Evolutionary conservation across 1,140 invertebrate species (phyloP), one percentile per base, ranked within the genome.

Genomic region (Trichonephila clavipes): DNA sequence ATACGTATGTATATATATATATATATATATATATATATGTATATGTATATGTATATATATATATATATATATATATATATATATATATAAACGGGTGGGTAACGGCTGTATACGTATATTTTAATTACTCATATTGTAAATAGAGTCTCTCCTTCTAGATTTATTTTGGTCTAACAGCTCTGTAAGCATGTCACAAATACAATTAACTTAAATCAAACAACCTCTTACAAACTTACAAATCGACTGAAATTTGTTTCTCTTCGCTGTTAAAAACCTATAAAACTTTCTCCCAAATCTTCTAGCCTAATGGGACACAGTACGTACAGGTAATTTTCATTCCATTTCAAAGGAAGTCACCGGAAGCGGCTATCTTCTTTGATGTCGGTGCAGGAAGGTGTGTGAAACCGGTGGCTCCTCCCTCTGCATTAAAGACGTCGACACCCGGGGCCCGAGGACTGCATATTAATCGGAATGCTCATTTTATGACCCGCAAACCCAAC

Each of bases 331-430:
- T 10, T 69, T 66, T 28, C n/a, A 69, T 69, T 69, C 34, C 72
- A 24, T 77, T 64, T 28, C 28, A 12, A 77, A 77, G 18, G 72
- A 77, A 40, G 28, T 34, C 72, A 40, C 72, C 72, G 72, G 72
- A 77, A 77, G 72, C 72, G 72, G 72, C 28, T 10, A 18, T 40
- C 28, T 77, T 40, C 72, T 77, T 77, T 77, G 72, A 77, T 77
- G 72, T 77, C 34, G 3, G 24, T 18, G 72, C 12, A 77, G 72
- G 72, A 34, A 77, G 72, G 72, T 34, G 72, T 77, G 72, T 19
- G 72, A 77, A 18, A 77, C 18, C 24, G 72, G 28, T 40, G 72
- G 72, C 72, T 77, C 72, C 72, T 77, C 72, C 72, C 28, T 12
- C 28, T 18, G 34, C 72, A 28, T 77, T 40, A 40, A 77, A 77